Percentiles rank a stretch among this genome's conserved stretches.
These are phyloP conservation scores for Ommatoiulus sabulosus DNA, from an alignment of 2,888 invertebrate genomes.

Conservation along the genomic window DNA sequence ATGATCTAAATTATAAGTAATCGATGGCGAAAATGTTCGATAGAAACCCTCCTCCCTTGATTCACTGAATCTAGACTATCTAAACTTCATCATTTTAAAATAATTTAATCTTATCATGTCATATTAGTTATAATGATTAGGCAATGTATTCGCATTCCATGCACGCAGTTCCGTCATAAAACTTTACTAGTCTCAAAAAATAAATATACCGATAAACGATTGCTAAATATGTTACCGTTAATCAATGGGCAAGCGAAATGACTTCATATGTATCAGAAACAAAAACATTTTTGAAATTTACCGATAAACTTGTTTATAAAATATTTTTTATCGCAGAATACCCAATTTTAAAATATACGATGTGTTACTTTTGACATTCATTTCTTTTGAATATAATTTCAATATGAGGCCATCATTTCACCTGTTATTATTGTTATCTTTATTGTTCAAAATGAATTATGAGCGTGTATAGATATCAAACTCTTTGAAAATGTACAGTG, in stretches of 20 bases:
- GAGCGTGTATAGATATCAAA: too few relatives aligned
- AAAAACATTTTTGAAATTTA: not conserved
- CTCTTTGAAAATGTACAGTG: not conserved
- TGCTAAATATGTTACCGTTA: not conserved
- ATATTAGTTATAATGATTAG: not conserved
- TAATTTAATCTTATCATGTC: constrained; percentile 3
- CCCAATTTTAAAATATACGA: too few relatives aligned
- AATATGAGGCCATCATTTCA: too few relatives aligned
- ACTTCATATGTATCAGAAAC: too few relatives aligned
- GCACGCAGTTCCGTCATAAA: not conserved
- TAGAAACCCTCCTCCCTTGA: not conserved
- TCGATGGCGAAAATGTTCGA: not conserved
- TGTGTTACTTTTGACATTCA: too few relatives aligned
- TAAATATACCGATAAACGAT: not conserved
- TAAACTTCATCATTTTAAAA: not conserved
- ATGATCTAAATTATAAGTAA: not conserved
- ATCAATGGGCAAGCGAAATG: too few relatives aligned
- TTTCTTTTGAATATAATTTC: too few relatives aligned
- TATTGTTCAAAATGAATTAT: too few relatives aligned
- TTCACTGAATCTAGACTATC: not conserved
- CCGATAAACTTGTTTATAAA: not conserved
- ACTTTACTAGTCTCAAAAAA: too few relatives aligned
- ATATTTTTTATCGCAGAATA: too few relatives aligned
- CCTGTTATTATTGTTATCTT: too few relatives aligned
- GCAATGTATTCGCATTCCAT: not conserved